These are phyloP conservation scores for Leptinotarsa haldemani DNA, from an alignment of 2,888 invertebrate species.

Conservation along the genomic window DNA sequence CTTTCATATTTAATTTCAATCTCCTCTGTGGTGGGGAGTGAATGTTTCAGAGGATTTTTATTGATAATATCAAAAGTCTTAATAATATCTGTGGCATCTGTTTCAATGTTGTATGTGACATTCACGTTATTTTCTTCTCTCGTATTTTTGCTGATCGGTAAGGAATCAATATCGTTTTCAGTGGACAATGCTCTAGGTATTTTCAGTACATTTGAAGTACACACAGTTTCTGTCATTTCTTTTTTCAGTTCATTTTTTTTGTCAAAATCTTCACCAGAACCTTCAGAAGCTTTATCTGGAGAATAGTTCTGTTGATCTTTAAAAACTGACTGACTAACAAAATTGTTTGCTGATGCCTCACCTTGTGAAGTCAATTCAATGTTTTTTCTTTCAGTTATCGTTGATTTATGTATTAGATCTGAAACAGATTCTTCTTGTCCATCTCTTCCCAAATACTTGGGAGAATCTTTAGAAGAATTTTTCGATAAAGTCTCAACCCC, in stretches of 20 bases:
- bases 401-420: neutral
- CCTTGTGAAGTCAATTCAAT: neutral
- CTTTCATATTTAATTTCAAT: no score
- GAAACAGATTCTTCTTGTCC: neutral
- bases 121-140: neutral
- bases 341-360: neutral
- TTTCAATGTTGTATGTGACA: no score
- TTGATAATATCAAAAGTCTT: no score
- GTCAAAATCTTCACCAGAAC: no score
- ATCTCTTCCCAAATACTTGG: neutral
- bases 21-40: no score
- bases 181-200: neutral
- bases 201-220: neutral
- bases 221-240: neutral
- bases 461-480: neutral
- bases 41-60: no score
- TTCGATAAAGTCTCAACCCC: no score
- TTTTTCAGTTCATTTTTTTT: neutral
- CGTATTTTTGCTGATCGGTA: neutral
- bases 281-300: no score
- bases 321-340: neutral
- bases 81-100: no score
- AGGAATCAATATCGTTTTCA: neutral
- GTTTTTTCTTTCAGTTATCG: no score
- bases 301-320: no score